phyloP scores from a whole-genome alignment of 2,113 vertebrate genomes.

The Acinonyx jubatus region DNA sequence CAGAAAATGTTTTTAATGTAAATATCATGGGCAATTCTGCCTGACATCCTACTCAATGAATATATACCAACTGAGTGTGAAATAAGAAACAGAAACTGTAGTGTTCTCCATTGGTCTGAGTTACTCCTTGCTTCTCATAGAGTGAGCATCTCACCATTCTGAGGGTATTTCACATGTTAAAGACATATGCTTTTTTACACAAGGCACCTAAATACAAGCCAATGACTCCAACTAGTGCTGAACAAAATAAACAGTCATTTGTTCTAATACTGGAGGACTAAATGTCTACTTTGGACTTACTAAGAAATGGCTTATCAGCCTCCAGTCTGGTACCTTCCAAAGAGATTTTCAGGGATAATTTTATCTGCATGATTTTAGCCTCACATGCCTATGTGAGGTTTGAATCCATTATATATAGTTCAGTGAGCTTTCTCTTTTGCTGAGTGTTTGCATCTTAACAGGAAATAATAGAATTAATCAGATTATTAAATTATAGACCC shows the following conservation, averaged over 20 bases:
- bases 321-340: neutral
- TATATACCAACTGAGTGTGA: neutral
- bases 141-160: neutral
- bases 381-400: neutral
- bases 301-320: neutral
- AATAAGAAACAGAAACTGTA: neutral
- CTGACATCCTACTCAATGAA: neutral
- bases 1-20: conserved; percentile 50
- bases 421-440: conserved; percentile 26
- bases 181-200: neutral
- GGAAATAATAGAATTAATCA: conserved; percentile 17
- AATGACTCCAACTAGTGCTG: neutral
- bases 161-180: neutral
- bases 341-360: conserved; percentile 28
- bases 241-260: neutral
- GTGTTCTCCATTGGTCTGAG: neutral
- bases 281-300: neutral
- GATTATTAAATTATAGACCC: conserved; percentile 10
- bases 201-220: conserved; percentile 6
- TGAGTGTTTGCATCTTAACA: conserved; percentile 6
- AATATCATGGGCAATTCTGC: neutral
- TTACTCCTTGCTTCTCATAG: neutral
- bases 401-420: neutral
- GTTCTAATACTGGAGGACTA: neutral
- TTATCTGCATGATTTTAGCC: neutral